phyloP scores from a whole-genome alignment of 2,797 vertebrate species.

The Podarcis lilfordi region DNA sequence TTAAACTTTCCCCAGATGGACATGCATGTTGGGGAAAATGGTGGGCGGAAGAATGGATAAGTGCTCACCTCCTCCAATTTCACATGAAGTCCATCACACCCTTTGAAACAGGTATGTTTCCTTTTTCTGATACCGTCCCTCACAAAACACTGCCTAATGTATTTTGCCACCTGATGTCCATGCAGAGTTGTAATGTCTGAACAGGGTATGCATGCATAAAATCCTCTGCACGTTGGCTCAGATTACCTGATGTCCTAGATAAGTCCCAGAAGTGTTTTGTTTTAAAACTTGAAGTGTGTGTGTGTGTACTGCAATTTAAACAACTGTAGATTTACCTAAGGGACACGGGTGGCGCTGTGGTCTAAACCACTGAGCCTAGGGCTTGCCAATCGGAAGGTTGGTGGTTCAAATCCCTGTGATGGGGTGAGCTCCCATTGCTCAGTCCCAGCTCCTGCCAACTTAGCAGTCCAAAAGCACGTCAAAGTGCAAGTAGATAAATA shows the following conservation, averaged over 20 bases:
- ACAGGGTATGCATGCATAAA: background rate
- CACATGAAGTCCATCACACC: background rate
- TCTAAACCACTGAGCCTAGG: too few species aligned
- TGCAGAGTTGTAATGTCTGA: background rate
- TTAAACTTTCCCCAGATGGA: background rate
- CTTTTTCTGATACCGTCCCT: background rate
- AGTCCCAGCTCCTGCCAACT: too few species aligned
- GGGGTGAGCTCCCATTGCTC: too few species aligned
- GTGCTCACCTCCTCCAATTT: too few species aligned
- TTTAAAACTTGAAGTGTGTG: background rate
- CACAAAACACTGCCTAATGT: background rate
- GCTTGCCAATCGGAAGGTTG: too few species aligned
- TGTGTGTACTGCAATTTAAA: too few species aligned
- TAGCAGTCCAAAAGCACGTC: too few species aligned
- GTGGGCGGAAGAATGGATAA: background rate
- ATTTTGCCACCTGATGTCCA: background rate
- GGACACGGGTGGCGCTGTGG: too few species aligned
- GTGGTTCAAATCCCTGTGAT: accelerated
- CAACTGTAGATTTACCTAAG: too few species aligned
- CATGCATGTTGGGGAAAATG: background rate
- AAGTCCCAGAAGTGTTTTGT: too few species aligned
- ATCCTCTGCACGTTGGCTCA: background rate
- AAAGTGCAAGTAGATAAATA: too few species aligned
- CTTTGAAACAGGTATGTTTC: background rate
- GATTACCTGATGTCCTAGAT: background rate